Conservation (phyloP, 2,888 invertebrate species). For the Oegoconia quadripuncta region DNA sequence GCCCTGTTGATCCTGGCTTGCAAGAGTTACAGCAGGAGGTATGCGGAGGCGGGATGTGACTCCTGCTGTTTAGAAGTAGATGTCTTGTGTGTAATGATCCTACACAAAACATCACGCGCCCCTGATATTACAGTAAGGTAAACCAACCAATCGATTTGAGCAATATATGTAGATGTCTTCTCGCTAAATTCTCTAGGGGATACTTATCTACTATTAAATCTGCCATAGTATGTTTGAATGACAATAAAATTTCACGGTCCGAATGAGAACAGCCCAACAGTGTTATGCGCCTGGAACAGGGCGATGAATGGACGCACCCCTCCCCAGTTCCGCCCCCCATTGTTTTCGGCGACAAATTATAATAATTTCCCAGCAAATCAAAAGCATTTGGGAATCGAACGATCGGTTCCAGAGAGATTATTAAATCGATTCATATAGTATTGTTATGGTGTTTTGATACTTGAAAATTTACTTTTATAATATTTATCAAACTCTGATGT, state of each 20-base stretch:
- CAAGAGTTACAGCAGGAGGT: too few relatives aligned
- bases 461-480: too few relatives aligned
- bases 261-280: conserved; percentile 10
- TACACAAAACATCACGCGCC: too few relatives aligned
- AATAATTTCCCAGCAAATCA: conserved; percentile 74
- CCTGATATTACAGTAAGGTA: too few relatives aligned
- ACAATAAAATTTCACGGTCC: background rate
- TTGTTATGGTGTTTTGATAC: conserved; percentile 1
- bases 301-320: conserved; percentile 41
- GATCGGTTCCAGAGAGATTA: conserved; percentile 58
- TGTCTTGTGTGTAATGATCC: too few relatives aligned
- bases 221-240: background rate
- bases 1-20: too few relatives aligned
- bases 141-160: too few relatives aligned
- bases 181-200: too few relatives aligned
- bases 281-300: conserved; percentile 19
- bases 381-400: conserved; percentile 72
- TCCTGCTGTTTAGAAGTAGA: too few relatives aligned
- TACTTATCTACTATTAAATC: background rate
- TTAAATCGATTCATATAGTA: conserved; percentile 55
- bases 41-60: too few relatives aligned
- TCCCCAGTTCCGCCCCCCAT: conserved; percentile 58
- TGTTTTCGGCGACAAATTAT: conserved; percentile 66
- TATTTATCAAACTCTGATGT: too few relatives aligned
- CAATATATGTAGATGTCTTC: too few relatives aligned